phyloP scores from a whole-genome alignment of 1,140 invertebrate genomes.

The Drosophila parvula region DNA sequence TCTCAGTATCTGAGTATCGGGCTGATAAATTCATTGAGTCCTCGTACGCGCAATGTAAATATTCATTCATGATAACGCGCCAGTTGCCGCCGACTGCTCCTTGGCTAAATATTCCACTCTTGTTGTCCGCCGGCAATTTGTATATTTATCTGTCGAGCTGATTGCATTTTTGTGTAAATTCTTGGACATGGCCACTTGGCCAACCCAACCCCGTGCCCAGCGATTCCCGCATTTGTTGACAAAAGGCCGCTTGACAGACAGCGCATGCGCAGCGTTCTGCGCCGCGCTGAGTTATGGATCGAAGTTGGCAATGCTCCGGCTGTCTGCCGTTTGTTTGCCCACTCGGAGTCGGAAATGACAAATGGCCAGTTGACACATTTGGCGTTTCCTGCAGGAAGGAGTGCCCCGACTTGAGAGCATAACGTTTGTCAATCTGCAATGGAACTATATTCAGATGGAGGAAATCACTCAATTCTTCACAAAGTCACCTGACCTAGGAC shows the following conservation, averaged over 20 bases:
- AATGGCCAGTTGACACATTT: conserved; percentile 60
- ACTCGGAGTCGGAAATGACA: conserved; percentile 54
- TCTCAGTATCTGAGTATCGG: conserved; percentile 30
- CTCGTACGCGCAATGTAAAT: conserved; percentile 55
- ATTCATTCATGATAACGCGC: conserved; percentile 63
- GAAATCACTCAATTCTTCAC: too few species aligned
- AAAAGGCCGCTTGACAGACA: conserved; percentile 25
- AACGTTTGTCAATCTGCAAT: background rate
- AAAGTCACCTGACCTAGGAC: background rate
- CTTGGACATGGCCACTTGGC: conserved; percentile 39
- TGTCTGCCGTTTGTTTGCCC: conserved; percentile 57
- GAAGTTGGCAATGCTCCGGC: conserved; percentile 28
- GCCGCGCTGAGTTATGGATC: conserved; percentile 30
- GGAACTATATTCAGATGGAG: background rate
- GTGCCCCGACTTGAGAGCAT: background rate
- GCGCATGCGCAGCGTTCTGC: conserved; percentile 40
- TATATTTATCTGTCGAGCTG: conserved; percentile 62
- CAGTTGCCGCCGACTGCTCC: conserved; percentile 37
- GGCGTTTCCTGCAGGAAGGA: conserved; percentile 31
- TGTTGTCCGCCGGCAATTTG: conserved; percentile 34
- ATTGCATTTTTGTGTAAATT: conserved; percentile 78
- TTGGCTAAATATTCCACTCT: conserved; percentile 6
- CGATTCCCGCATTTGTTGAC: conserved; percentile 1
- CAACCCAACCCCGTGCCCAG: background rate
- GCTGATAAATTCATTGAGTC: conserved; percentile 64